Percentiles rank a stretch among this genome's conserved stretches.
Evolutionary conservation across 2,888 invertebrate species (phyloP).

Genomic region (Smittia aterrima): DNA sequence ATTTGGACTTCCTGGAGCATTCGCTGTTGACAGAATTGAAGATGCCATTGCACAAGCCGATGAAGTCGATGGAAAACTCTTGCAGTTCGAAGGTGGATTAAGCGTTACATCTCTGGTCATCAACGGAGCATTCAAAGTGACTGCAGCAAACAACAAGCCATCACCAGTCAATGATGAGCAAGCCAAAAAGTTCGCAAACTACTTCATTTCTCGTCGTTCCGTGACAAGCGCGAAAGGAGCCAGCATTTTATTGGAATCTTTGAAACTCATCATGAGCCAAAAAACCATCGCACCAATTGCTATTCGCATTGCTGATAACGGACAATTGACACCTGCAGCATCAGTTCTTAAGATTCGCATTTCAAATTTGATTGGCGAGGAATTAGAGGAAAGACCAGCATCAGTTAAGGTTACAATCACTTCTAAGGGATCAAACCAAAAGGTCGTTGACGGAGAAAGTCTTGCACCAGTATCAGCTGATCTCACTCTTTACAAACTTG

Average conservation of each 20-base stretch:
- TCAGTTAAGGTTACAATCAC: slow-evolving; percentile 45
- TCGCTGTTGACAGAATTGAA: slow-evolving; percentile 75
- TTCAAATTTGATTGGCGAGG: slow-evolving; percentile 72
- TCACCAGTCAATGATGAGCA: slow-evolving; percentile 74
- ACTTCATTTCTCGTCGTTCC: slow-evolving; percentile 83
- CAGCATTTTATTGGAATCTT: slow-evolving; percentile 74
- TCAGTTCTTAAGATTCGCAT: slow-evolving; percentile 71
- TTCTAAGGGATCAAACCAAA: slow-evolving; percentile 62
- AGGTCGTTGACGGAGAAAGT: slow-evolving; percentile 64
- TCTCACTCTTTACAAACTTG: slow-evolving; percentile 71
- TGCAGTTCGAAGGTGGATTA: slow-evolving; percentile 90
- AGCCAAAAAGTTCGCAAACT: slow-evolving; percentile 84
- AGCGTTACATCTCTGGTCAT: slow-evolving; percentile 69
- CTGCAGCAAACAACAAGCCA: slow-evolving; percentile 62
- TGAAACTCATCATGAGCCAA: slow-evolving; percentile 67
- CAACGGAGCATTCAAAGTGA: slow-evolving; percentile 61
- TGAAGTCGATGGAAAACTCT: slow-evolving; percentile 82
- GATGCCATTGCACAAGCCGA: slow-evolving; percentile 94
- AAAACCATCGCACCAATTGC: slow-evolving; percentile 80
- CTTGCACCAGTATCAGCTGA: slow-evolving; percentile 57
- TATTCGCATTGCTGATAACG: slow-evolving; percentile 74
- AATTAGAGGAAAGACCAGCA: slow-evolving; percentile 55
- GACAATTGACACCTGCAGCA: slow-evolving; percentile 71
- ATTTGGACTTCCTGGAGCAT: slow-evolving; percentile 65
- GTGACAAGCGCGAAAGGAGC: slow-evolving; percentile 85